Conservation (phyloP, 1,140 invertebrate genomes). For the Palaemon carinicauda region DNA sequence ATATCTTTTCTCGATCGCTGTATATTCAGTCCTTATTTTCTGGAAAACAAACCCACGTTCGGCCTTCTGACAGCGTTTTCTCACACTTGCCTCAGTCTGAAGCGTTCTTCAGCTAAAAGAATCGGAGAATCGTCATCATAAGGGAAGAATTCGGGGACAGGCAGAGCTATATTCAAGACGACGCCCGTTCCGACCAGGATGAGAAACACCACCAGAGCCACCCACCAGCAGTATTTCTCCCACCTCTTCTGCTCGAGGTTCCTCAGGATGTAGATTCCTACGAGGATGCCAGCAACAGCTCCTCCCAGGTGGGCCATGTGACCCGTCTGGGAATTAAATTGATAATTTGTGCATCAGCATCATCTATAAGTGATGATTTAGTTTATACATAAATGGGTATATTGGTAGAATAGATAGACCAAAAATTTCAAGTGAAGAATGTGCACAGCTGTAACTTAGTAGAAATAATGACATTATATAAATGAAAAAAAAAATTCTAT, state of each 20-base stretch:
- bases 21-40: too few species aligned
- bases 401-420: too few species aligned
- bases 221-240: slow-evolving; percentile 85
- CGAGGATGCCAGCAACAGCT: slow-evolving; percentile 86
- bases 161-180: slow-evolving; percentile 27
- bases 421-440: too few species aligned
- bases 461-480: too few species aligned
- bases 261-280: slow-evolving; percentile 89
- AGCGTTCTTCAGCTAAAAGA: not conserved
- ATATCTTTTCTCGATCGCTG: too few species aligned
- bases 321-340: slow-evolving; percentile 73
- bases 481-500: too few species aligned
- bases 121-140: slow-evolving; percentile 25
- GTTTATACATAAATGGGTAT: too few species aligned
- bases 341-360: too few species aligned
- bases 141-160: slow-evolving; percentile 47
- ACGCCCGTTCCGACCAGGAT: slow-evolving; percentile 70
- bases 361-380: not conserved
- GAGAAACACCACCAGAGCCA: slow-evolving; percentile 78
- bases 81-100: not conserved
- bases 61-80: too few species aligned
- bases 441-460: too few species aligned
- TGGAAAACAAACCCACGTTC: too few species aligned
- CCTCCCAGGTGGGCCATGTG: slow-evolving; percentile 78
- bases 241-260: slow-evolving; percentile 86